A percentile compares a stretch with the other conserved stretches of the same genome.
Evolutionary conservation across 2,797 vertebrate species (phyloP).

Genomic region (Cossypha heuglini): DNA sequence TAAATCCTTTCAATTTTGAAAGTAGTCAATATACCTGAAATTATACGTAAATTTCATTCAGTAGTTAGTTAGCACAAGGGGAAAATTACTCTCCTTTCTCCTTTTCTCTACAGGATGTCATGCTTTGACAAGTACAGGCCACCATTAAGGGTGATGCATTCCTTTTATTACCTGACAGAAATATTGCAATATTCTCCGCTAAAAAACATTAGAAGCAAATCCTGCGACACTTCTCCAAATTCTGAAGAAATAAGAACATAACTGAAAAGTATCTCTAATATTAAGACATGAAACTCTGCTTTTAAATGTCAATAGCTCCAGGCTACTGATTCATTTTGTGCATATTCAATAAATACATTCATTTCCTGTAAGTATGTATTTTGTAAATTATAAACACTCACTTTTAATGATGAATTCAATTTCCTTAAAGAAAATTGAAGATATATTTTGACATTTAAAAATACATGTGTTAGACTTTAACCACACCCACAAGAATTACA

Average conservation of each 20-base stretch:
- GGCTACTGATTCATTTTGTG: background rate
- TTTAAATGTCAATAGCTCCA: background rate
- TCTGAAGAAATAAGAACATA: background rate
- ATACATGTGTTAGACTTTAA: background rate
- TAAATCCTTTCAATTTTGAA: background rate
- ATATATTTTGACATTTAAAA: background rate
- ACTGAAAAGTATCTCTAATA: background rate
- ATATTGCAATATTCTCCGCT: background rate
- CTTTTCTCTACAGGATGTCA: background rate
- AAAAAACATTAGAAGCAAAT: background rate
- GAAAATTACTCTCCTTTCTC: background rate
- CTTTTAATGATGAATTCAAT: background rate
- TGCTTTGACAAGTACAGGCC: background rate
- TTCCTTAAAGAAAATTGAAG: background rate
- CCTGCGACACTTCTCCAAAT: background rate
- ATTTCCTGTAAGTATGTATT: background rate
- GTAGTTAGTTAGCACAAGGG: background rate
- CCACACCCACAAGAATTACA: background rate
- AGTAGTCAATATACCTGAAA: background rate
- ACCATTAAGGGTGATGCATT: background rate
- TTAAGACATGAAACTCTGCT: background rate
- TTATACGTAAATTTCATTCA: background rate
- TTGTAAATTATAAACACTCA: background rate
- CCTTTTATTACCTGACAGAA: background rate
- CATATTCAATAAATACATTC: background rate